Conservation (phyloP, 2,888 invertebrate species). For the Aricia artaxerxes region DNA sequence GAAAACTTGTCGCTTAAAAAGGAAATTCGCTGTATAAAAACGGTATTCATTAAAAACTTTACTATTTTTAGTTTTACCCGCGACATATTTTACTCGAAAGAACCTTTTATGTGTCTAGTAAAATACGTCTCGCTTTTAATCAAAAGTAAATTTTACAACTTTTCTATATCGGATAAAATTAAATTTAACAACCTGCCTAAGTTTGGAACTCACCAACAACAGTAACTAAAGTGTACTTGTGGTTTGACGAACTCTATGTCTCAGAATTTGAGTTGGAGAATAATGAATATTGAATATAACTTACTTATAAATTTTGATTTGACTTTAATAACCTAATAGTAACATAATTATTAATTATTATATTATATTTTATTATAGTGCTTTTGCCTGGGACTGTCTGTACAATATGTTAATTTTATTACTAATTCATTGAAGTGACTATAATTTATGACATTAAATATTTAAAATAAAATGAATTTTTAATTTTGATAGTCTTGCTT, state of each 20-base stretch:
- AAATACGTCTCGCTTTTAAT: conserved; percentile 11
- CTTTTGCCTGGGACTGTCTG: not conserved
- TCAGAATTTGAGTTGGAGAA: not conserved
- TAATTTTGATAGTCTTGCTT: too few relatives aligned
- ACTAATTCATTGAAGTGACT: not conserved
- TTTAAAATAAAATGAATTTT: too few relatives aligned
- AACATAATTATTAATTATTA: not conserved
- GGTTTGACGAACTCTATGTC: conserved; percentile 6
- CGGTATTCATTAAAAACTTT: conserved; percentile 49
- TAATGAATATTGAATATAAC: not conserved
- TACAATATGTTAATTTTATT: not conserved
- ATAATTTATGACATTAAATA: too few relatives aligned
- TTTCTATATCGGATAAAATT: conserved; percentile 20
- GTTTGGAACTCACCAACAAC: conserved; percentile 3
- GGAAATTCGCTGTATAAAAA: conserved; percentile 50
- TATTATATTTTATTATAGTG: not conserved
- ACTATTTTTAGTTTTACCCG: conserved; percentile 37
- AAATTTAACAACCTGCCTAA: conserved; percentile 23
- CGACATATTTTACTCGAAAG: conserved; percentile 26
- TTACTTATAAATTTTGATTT: not conserved
- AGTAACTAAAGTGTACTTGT: conserved; percentile 17
- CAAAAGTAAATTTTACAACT: conserved; percentile 27
- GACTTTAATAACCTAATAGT: not conserved
- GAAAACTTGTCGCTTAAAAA: conserved; percentile 52
- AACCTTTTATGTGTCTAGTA: conserved; percentile 15